Percentiles rank a stretch among this genome's conserved stretches.
phyloP scores from a whole-genome alignment of 2,888 invertebrate genomes.

The Drosophila diplacantha region DNA sequence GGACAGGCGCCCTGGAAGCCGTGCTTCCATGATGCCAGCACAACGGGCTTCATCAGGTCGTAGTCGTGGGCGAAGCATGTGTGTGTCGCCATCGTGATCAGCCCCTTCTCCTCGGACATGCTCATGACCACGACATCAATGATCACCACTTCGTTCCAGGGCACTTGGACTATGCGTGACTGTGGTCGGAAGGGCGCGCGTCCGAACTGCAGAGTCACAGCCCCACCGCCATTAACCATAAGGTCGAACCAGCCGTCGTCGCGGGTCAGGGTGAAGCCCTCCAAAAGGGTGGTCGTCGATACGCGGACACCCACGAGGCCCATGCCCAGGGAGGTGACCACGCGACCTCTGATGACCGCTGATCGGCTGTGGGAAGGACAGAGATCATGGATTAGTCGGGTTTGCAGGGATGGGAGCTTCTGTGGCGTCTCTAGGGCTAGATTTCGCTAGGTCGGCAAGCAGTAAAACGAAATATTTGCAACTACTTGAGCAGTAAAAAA shows the following conservation, averaged over 20 bases:
- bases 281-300: slow-evolving; percentile 93
- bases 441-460: slow-evolving; percentile 60
- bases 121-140: slow-evolving; percentile 92
- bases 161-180: slow-evolving; percentile 92
- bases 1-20: slow-evolving; percentile 97
- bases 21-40: slow-evolving; percentile 95
- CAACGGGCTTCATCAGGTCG: slow-evolving; percentile 94
- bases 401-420: slow-evolving; percentile 33
- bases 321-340: slow-evolving; percentile 92
- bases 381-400: slow-evolving; percentile 46
- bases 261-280: slow-evolving; percentile 95
- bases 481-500: slow-evolving; percentile 60
- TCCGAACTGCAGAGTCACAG: slow-evolving; percentile 96
- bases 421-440: slow-evolving; percentile 20
- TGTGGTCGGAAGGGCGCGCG: slow-evolving; percentile 93
- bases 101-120: slow-evolving; percentile 87
- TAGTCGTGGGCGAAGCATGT: slow-evolving; percentile 93
- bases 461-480: slow-evolving; percentile 55
- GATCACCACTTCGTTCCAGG: slow-evolving; percentile 98
- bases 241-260: slow-evolving; percentile 98
- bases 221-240: slow-evolving; percentile 99
- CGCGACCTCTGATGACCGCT: slow-evolving; percentile 96
- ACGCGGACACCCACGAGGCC: slow-evolving; percentile 97
- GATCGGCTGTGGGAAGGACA: slow-evolving; percentile 85
- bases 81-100: slow-evolving; percentile 83